Percentiles rank a stretch among this genome's conserved stretches.
These are phyloP conservation scores for Scomber japonicus DNA, from an alignment of 2,113 vertebrate species.

Conservation along the genomic window DNA sequence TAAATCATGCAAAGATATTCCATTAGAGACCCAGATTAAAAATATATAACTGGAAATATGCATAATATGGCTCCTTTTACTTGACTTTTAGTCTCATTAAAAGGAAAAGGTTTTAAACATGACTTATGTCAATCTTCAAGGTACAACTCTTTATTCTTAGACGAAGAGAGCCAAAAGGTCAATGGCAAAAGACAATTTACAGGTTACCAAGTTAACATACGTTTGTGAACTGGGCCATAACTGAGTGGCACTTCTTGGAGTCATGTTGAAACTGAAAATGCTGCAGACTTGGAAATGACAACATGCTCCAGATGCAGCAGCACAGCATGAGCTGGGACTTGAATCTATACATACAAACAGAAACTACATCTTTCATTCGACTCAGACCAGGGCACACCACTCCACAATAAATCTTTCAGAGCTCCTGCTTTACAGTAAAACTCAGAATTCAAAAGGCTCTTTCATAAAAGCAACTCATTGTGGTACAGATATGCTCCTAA, in stretches of 20 bases:
- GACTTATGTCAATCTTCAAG: constrained; percentile 17
- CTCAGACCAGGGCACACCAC: constrained; percentile 15
- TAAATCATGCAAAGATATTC: too few species aligned
- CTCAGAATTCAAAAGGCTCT: constrained; percentile 44
- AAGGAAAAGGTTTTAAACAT: neutral
- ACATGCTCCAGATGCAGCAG: neutral
- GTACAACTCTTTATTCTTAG: neutral
- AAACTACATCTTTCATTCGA: constrained; percentile 31
- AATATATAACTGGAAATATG: too few species aligned
- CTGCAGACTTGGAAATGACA: constrained; percentile 36
- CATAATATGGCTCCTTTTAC: too few species aligned
- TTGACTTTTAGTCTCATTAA: neutral
- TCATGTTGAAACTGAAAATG: constrained; percentile 9
- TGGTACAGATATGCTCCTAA: constrained; percentile 23
- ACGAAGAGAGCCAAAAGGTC: constrained; percentile 21
- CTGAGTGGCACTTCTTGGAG: constrained; percentile 5
- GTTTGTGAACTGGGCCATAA: constrained; percentile 10
- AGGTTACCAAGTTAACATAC: neutral
- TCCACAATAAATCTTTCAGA: constrained; percentile 32
- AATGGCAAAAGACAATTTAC: constrained; percentile 12
- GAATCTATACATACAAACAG: constrained; percentile 18
- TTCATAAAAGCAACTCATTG: constrained; percentile 20
- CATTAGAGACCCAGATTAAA: too few species aligned
- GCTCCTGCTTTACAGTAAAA: constrained; percentile 23
- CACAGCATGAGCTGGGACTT: constrained; percentile 18